Evolutionary conservation across 2,888 invertebrate species (phyloP).

Genomic region (Phlogophora meticulosa): DNA sequence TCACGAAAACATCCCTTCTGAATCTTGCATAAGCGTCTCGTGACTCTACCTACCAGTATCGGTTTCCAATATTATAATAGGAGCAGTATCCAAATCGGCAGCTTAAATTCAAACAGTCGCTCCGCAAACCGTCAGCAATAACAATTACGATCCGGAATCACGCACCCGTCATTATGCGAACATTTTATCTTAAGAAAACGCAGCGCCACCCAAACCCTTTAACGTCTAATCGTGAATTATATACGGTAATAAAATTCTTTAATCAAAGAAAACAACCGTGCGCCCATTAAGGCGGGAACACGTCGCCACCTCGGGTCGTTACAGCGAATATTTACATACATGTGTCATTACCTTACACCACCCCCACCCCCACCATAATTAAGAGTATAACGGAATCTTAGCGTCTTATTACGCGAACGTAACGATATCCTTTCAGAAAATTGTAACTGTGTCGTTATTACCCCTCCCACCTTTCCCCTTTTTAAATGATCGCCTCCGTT

Average conservation of each 20-base stretch:
- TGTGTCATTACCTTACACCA: conserved; percentile 87
- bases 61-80: conserved; percentile 44
- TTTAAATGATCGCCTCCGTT: conserved; percentile 85
- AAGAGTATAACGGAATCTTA: conserved; percentile 91
- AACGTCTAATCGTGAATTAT: conserved; percentile 91
- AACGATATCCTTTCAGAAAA: conserved; percentile 91
- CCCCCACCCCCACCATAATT: conserved; percentile 84
- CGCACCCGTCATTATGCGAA: conserved; percentile 88
- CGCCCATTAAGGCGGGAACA: conserved; percentile 88
- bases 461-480: conserved; percentile 74
- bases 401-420: conserved; percentile 90
- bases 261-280: conserved; percentile 91
- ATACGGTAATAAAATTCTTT: conserved; percentile 91
- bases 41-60: conserved; percentile 14
- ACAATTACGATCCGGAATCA: conserved; percentile 90
- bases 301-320: conserved; percentile 90
- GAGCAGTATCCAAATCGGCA: conserved; percentile 59
- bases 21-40: too few relatives aligned
- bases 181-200: conserved; percentile 85
- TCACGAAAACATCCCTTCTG: too few relatives aligned
- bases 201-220: conserved; percentile 85
- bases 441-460: conserved; percentile 89
- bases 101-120: conserved; percentile 70
- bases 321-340: conserved; percentile 90
- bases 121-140: conserved; percentile 73